Evolutionary conservation across 30 jellyfish, hydroid and myxozoan genomes (phyloP).

Genomic region (Phacellophora camtschatica): DNA sequence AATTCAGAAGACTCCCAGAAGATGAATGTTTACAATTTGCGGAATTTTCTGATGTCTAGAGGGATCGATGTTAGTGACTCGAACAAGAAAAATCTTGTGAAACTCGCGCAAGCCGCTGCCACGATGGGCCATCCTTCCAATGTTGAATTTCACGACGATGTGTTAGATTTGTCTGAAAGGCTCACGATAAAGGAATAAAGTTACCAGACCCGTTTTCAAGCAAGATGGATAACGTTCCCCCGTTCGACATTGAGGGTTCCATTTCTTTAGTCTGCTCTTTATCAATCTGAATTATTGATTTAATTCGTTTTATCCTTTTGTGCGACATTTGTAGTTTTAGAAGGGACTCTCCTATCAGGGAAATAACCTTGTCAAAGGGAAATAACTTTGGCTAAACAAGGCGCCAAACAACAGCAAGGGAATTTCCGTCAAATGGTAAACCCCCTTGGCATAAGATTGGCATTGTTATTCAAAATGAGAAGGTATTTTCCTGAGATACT

Average conservation of each 20-base stretch:
- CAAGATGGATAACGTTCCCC: slow-evolving; percentile 11
- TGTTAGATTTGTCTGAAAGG: slow-evolving; percentile 31
- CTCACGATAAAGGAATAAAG: slow-evolving; percentile 18
- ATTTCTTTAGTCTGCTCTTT: too few species aligned
- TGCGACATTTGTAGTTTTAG: too few species aligned
- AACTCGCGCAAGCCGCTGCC: slow-evolving; percentile 27
- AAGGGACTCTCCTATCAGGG: too few species aligned
- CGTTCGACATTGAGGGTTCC: slow-evolving; percentile 20
- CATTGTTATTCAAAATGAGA: too few species aligned
- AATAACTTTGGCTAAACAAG: too few species aligned
- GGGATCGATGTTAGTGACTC: slow-evolving; percentile 15
- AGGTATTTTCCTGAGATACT: too few species aligned
- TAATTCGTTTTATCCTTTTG: too few species aligned
- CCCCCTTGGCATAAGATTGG: too few species aligned
- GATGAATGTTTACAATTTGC: slow-evolving; percentile 17
- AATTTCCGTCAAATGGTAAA: too few species aligned
- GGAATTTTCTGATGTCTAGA: slow-evolving; percentile 13
- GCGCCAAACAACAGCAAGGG: too few species aligned
- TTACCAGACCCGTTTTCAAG: slow-evolving; percentile 12
- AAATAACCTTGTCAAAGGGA: too few species aligned
- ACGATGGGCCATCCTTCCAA: slow-evolving; percentile 25
- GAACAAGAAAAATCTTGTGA: neutral
- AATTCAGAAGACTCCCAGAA: neutral
- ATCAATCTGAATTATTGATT: too few species aligned
- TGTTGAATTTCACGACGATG: slow-evolving; percentile 34